Evolutionary conservation across 2,113 vertebrate species (phyloP).

Genomic region (Notothenia coriiceps): DNA sequence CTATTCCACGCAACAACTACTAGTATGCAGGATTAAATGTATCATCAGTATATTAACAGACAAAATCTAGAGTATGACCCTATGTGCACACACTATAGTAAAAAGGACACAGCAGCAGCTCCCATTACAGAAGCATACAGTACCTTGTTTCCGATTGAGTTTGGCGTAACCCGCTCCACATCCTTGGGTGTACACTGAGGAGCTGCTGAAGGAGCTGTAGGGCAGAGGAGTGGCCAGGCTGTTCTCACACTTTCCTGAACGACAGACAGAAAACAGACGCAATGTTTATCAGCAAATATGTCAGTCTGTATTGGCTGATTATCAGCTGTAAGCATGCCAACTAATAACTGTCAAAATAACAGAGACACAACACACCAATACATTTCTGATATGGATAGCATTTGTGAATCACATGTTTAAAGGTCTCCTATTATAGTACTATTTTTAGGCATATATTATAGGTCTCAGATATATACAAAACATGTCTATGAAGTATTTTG

Average conservation of each 20-base stretch:
- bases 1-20: not conserved
- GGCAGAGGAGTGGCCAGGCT: conserved; percentile 88
- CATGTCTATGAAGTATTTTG: no score
- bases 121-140: not conserved
- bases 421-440: no score
- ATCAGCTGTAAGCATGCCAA: not conserved
- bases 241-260: conserved; percentile 91
- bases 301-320: not conserved
- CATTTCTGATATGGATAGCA: no score
- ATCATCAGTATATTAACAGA: not conserved
- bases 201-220: conserved; percentile 91
- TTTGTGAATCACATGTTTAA: no score
- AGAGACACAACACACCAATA: no score
- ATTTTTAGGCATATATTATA: no score
- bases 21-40: not conserved
- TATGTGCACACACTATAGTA: not conserved
- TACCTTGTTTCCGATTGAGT: conserved; percentile 92
- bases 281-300: not conserved
- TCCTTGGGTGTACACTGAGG: conserved; percentile 85
- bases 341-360: not conserved
- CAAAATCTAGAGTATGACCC: not conserved
- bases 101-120: not conserved
- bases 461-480: no score
- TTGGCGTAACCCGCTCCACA: conserved; percentile 93
- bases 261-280: conserved; percentile 2